phyloP scores from a whole-genome alignment of 2,113 vertebrate genomes.

The Pitta sordida region DNA sequence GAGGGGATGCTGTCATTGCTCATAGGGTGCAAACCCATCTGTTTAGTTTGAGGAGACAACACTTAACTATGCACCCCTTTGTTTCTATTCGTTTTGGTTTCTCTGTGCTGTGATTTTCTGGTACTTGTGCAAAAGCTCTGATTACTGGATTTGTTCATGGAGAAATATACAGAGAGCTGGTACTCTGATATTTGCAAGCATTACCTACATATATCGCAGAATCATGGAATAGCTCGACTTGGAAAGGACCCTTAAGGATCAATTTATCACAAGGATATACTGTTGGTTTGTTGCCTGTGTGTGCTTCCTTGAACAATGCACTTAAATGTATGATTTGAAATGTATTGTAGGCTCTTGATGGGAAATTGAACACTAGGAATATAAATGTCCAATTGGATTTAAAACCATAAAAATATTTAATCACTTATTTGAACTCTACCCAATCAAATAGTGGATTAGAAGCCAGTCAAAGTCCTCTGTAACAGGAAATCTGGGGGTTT shows the following conservation, averaged over 20 bases:
- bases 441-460: not conserved
- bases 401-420: not conserved
- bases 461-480: not conserved
- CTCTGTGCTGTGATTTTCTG: slow-evolving; percentile 8
- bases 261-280: not conserved
- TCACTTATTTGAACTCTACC: not conserved
- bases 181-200: slow-evolving; percentile 31
- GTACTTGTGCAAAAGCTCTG: not conserved
- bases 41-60: not conserved
- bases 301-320: not conserved
- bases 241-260: not conserved
- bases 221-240: not conserved
- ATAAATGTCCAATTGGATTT: not conserved
- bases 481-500: not conserved
- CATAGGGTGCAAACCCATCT: not conserved
- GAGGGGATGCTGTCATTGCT: not conserved
- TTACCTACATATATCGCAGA: not conserved
- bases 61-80: not conserved
- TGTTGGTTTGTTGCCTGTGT: slow-evolving; percentile 5
- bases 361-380: not conserved
- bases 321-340: not conserved
- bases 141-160: slow-evolving; percentile 21
- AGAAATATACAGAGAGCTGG: slow-evolving; percentile 10
- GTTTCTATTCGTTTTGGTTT: not conserved
- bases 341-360: not conserved